These are phyloP conservation scores for Apostichopus parvimensis DNA, from an alignment of 35 echinoderm and acorn worm species.

Conservation along the genomic window DNA sequence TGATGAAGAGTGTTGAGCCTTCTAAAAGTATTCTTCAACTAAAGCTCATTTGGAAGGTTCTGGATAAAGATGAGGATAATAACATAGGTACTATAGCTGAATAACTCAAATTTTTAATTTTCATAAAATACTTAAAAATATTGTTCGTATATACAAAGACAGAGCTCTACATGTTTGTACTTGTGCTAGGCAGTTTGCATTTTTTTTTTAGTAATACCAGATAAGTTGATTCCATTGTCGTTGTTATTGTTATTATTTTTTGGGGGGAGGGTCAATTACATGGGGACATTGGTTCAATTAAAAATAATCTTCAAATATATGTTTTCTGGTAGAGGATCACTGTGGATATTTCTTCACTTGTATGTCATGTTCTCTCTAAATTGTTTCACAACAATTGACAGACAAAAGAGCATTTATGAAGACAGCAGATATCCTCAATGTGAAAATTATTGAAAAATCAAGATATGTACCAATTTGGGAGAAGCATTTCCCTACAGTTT, in stretches of 20 bases:
- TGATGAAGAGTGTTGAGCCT: slow-evolving; percentile 72
- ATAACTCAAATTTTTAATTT: background rate
- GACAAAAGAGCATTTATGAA: slow-evolving; percentile 84
- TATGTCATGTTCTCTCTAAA: background rate
- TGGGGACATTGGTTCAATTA: too few species aligned
- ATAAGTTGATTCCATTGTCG: too few species aligned
- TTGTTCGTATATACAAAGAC: too few species aligned
- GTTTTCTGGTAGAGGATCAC: too few species aligned
- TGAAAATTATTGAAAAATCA: slow-evolving; percentile 59
- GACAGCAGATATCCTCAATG: slow-evolving; percentile 79
- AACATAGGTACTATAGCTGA: slow-evolving; percentile 58
- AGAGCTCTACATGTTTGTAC: too few species aligned
- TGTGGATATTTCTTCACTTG: background rate
- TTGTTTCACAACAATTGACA: slow-evolving; percentile 12
- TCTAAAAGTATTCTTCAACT: slow-evolving; percentile 52
- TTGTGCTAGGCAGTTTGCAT: too few species aligned
- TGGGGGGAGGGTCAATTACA: too few species aligned
- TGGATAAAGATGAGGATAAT: slow-evolving; percentile 79
- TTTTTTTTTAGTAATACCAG: too few species aligned
- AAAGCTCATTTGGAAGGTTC: slow-evolving; percentile 86
- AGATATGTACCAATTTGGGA: slow-evolving; percentile 65
- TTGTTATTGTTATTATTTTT: too few species aligned
- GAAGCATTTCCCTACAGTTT: slow-evolving; percentile 64
- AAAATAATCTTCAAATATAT: too few species aligned
- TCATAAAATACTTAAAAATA: background rate